phyloP scores from a whole-genome alignment of 1,140 invertebrate species.

The Tigriopus japonicus region DNA sequence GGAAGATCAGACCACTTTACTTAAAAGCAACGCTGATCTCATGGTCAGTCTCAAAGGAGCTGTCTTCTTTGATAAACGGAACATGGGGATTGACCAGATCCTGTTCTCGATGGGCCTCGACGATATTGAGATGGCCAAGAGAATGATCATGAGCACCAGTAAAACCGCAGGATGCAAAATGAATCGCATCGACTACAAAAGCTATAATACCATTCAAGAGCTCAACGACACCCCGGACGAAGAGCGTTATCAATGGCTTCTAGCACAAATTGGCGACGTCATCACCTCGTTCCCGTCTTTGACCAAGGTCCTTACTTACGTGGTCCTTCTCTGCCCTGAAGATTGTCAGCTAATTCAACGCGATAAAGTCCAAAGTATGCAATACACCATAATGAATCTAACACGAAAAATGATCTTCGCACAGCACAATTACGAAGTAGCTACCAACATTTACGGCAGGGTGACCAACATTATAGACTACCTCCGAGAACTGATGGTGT shows the following conservation, averaged over 20 bases:
- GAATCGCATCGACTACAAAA: neutral
- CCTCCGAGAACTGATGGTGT: neutral
- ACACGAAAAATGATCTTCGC: neutral
- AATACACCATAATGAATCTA: neutral
- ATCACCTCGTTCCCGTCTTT: neutral
- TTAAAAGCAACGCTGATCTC: neutral
- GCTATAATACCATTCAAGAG: neutral
- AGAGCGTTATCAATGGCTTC: neutral
- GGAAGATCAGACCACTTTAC: neutral
- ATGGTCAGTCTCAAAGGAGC: conserved; percentile 9
- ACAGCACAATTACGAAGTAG: neutral
- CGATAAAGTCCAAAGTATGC: neutral
- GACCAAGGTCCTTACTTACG: neutral
- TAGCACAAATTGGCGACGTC: neutral
- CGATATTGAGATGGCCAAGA: neutral
- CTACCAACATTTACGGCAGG: neutral
- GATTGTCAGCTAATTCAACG: neutral
- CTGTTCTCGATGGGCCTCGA: neutral
- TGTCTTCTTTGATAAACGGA: conserved; percentile 2
- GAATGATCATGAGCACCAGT: neutral
- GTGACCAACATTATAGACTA: neutral
- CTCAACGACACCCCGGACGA: neutral
- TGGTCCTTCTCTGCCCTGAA: neutral
- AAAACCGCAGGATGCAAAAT: no score
- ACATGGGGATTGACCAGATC: neutral